Conservation (phyloP, 64 coral and sea anemone species). For the Pachyseris speciosa region DNA sequence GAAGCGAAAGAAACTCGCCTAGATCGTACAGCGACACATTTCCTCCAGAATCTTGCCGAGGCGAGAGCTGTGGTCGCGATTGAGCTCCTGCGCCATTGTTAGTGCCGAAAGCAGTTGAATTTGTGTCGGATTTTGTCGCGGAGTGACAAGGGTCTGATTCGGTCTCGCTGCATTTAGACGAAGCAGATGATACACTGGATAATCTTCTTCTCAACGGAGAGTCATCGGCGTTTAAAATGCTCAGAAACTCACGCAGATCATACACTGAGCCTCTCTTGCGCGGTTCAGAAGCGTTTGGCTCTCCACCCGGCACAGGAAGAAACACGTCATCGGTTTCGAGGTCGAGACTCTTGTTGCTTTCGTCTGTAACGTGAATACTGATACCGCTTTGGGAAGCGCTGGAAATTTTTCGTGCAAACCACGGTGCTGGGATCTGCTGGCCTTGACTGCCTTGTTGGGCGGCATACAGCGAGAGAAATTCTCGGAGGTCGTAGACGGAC, state of each 20-base stretch:
- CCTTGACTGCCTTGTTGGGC: neutral
- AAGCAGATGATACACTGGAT: slow-evolving; percentile 55
- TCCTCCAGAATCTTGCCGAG: slow-evolving; percentile 78
- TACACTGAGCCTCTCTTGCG: slow-evolving; percentile 82
- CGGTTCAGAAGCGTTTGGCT: neutral
- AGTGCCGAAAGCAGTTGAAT: neutral
- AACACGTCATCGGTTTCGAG: slow-evolving; percentile 76
- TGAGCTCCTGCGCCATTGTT: neutral
- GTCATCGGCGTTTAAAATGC: slow-evolving; percentile 75
- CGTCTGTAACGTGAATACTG: slow-evolving; percentile 58
- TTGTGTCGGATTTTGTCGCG: neutral
- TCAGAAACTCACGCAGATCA: slow-evolving; percentile 70
- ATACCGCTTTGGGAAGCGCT: slow-evolving; percentile 63
- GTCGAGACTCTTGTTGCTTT: slow-evolving; percentile 61
- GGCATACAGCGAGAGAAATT: slow-evolving; percentile 32
- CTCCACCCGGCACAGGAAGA: slow-evolving; percentile 47
- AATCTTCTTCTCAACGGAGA: slow-evolving; percentile 77
- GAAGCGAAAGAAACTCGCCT: slow-evolving; percentile 71
- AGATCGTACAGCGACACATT: slow-evolving; percentile 76
- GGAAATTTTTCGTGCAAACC: slow-evolving; percentile 57
- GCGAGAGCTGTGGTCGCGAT: slow-evolving; percentile 45
- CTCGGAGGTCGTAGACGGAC: slow-evolving; percentile 47
- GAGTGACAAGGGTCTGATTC: neutral
- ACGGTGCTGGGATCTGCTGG: slow-evolving; percentile 14
- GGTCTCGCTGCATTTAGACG: slow-evolving; percentile 9